phyloP scores from a whole-genome alignment of 2,888 invertebrate species.

The Liodrosophila aerea region DNA sequence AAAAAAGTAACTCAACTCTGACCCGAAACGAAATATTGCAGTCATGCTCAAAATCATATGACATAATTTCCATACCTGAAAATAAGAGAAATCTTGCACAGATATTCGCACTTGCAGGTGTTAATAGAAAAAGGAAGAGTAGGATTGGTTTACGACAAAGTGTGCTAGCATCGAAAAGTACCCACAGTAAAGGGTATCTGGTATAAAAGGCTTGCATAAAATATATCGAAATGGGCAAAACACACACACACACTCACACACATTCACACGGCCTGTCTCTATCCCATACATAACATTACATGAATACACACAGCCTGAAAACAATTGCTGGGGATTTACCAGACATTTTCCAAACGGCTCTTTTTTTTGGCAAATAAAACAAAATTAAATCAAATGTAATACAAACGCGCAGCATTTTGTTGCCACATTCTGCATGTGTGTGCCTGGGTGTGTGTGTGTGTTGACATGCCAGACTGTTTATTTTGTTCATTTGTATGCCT shows the following conservation, averaged over 20 bases:
- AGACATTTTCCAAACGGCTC: constrained; percentile 41
- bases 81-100: too few relatives aligned
- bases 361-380: constrained; percentile 45
- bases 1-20: constrained; percentile 2
- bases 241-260: constrained; percentile 5
- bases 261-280: too few relatives aligned
- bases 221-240: not conserved
- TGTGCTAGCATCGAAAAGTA: too few relatives aligned
- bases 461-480: constrained; percentile 17
- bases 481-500: constrained; percentile 11
- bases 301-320: constrained; percentile 8
- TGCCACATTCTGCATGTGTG: constrained; percentile 9
- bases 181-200: too few relatives aligned
- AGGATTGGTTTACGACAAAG: too few relatives aligned
- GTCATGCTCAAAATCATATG: too few relatives aligned
- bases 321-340: constrained; percentile 59
- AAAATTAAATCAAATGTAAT: constrained; percentile 66
- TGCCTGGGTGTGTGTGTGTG: not conserved
- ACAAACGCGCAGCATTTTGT: constrained; percentile 42
- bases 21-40: not conserved
- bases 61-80: too few relatives aligned
- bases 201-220: constrained; percentile 1
- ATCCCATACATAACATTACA: too few relatives aligned
- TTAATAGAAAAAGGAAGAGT: too few relatives aligned
- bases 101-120: too few relatives aligned